Base-by-base conservation (phyloP, 2,888 invertebrate species). In the Trichopria drosophilae region DNA sequence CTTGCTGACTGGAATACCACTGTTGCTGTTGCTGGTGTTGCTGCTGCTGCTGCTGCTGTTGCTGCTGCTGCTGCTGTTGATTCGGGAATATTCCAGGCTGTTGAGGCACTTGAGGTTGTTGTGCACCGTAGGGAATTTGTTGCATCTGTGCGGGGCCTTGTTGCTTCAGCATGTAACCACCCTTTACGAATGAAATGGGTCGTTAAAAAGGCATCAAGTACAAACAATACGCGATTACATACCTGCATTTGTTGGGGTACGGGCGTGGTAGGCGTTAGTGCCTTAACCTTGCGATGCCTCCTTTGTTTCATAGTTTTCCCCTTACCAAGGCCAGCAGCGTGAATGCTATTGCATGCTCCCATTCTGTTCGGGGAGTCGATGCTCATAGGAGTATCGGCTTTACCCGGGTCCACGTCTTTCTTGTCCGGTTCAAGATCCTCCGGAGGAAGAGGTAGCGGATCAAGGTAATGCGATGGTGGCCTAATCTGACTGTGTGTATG, bases 401-500 rank as follows among this genome's bases (percentile, higher is more conserved):
- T 84, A 1, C 73, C 80, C 75, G 79, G 71, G 80, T 83, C 83
- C 19, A 81, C 79, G 76, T 87, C 87, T 65, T 88, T 87, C 22
- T 84, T 85, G 50, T 87, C 82, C 0, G 88, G 87, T 69, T 93
- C 93, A 28, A 93, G 79, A 68, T 94, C 93, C 72, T 94, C 94
- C 0, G 92, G 90, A 1, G 94, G 93, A 46, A 97, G 73, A 0
- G 91, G 92, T 18, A 95, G 84, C 1, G 94, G 88, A 62, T 97
- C 96, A 66, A 95, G 79, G 73, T 88, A 97, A 76, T 95, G 89
- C 59, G 86, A 87, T n/a, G n/a, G n/a, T n/a, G 80, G 74, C 69
- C 93, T 90, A 35, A 88, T 87, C 61, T 94, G 80, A 65, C 90
- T 90, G 72, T 96, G 95, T 6, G 93, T 93, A 74, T 96, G 95